Evolutionary conservation across 2,113 vertebrate genomes (phyloP), one percentile per base, ranked within the genome.

Genomic region (Tretioscincus oriximinensis): DNA sequence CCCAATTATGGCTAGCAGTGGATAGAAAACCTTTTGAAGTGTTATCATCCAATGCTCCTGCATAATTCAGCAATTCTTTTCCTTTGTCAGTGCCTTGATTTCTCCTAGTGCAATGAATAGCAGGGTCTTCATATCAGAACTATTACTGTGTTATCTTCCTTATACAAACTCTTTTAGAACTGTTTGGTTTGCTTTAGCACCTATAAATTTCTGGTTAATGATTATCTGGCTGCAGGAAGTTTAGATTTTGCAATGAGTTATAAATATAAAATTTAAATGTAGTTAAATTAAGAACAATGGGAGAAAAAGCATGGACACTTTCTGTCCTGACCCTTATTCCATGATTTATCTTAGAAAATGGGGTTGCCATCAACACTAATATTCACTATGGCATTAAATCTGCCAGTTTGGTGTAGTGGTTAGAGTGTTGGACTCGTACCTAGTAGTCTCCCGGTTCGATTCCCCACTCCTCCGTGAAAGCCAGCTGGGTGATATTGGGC

Each of bases 21-120:
- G 91, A 69, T 94, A 94, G 85, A 93, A 94, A 63, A 92, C 83
- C 60, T 91, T 90, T 84, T 94, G 92, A 4, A 94, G 81, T 0
- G 82, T 91, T 78, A 92, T 83, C 91, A 94, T 93, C 94, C 92
- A 95, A 76, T 93, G 93, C 49, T 82, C 86, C 65, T 85, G 71
- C 20, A 49, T 83, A 82, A 89, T 86, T 73, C 14, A 83, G 68
- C 58, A 81, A 66, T 66, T n/a, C 58, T 66, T 28, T 29, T 26
- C 67, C 47, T 35, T 68, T 80, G 21, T 14, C 28, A 31, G 66
- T 60, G 24, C 72, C 12, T 82, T 58, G 35, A 24, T 10, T 31
- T 41, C 5, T 41, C 49, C 24, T 64, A 60, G 28, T 22, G 47
- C 11, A 29, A 54, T 68, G 20, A 69, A 77, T 9, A 26, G 64